Conservation (phyloP, 2,888 invertebrate genomes). For the Gibbula magus region DNA sequence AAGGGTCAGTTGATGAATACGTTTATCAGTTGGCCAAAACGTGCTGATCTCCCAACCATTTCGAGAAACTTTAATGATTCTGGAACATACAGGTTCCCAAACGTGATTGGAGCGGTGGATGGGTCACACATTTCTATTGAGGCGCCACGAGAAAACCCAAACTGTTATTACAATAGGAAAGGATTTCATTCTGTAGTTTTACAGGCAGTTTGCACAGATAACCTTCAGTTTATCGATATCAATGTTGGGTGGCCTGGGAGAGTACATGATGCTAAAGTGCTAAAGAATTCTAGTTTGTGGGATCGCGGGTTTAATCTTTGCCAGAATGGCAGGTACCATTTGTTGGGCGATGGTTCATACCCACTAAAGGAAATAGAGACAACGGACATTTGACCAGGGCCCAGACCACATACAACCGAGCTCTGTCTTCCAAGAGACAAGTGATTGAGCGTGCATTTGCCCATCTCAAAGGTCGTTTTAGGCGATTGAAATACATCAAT, state of each 20-base stretch:
- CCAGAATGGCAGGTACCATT: no score
- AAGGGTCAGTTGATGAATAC: not conserved
- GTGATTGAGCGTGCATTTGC: not conserved
- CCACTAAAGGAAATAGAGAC: not conserved
- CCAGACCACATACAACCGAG: not conserved
- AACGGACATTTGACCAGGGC: not conserved
- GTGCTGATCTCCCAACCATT: not conserved
- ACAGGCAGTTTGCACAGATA: not conserved
- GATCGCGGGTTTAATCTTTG: no score
- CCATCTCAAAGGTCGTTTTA: not conserved
- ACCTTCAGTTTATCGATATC: slow-evolving; percentile 3
- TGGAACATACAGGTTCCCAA: not conserved
- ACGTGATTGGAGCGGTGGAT: slow-evolving; percentile 9
- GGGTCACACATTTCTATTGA: slow-evolving; percentile 4
- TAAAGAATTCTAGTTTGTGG: slow-evolving; percentile 1
- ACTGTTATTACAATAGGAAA: slow-evolving; percentile 1
- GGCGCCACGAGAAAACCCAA: not conserved
- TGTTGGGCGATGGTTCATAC: not conserved
- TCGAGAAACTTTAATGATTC: not conserved
- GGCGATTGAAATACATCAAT: slow-evolving; percentile 9
- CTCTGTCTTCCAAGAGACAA: slow-evolving; percentile 9
- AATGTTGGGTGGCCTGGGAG: not conserved
- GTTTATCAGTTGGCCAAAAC: slow-evolving; percentile 7
- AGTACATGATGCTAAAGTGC: not conserved
- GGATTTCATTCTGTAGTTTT: slow-evolving; percentile 3